Evolutionary conservation across 2,797 vertebrate genomes (phyloP).

Genomic region (Ctenosaura bakeri): DNA sequence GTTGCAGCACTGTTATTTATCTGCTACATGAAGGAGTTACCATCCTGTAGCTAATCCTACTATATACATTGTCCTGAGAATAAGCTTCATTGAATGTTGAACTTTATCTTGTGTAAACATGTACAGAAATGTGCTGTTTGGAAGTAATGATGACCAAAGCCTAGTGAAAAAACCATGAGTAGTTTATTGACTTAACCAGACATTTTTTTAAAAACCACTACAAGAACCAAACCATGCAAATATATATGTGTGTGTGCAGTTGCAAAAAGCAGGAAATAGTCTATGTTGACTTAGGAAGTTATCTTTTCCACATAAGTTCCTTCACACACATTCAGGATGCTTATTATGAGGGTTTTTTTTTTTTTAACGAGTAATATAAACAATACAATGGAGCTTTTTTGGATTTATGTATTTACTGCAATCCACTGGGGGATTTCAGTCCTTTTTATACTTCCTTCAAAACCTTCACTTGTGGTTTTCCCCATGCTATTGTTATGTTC

Average conservation of each 20-base stretch:
- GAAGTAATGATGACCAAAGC: background rate
- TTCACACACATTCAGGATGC: background rate
- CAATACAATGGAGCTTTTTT: background rate
- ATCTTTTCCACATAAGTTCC: too few species aligned
- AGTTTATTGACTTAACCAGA: too few species aligned
- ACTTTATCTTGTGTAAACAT: background rate
- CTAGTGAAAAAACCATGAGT: too few species aligned
- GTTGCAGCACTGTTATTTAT: background rate
- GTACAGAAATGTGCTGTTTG: background rate
- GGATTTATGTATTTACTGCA: background rate
- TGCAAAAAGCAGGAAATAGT: background rate
- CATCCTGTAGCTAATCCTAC: background rate
- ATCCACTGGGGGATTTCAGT: background rate
- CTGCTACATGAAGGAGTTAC: background rate
- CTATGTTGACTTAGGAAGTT: background rate
- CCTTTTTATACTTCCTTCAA: conserved; percentile 4
- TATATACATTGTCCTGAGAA: background rate
- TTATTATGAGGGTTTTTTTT: background rate
- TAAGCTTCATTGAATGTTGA: background rate
- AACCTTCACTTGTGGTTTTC: conserved; percentile 1
- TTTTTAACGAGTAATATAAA: background rate
- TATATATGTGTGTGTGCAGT: too few species aligned
- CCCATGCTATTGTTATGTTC: background rate
- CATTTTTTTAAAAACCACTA: too few species aligned
- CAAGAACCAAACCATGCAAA: too few species aligned